phyloP scores from a whole-genome alignment of 2,888 invertebrate genomes.

The Drosophila siamana region DNA sequence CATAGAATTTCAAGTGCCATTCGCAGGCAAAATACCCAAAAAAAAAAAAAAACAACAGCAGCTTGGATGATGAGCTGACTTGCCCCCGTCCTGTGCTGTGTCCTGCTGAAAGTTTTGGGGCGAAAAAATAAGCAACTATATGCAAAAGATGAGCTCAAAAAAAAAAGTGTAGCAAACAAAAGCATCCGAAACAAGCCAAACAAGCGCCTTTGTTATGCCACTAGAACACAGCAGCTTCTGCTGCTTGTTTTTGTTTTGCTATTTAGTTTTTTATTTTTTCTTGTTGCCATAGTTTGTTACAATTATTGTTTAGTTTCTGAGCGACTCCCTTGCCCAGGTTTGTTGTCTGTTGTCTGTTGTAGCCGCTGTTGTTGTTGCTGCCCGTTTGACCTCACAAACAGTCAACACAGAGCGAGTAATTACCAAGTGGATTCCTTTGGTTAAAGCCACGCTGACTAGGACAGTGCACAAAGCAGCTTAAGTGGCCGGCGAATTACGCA shows the following conservation, averaged over 20 bases:
- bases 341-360: background rate
- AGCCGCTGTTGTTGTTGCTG: background rate
- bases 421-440: conserved; percentile 1
- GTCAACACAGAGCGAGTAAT: conserved; percentile 13
- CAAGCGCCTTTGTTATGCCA: conserved; percentile 49
- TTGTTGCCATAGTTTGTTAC: conserved; percentile 18
- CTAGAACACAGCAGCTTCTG: background rate
- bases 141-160: conserved; percentile 10
- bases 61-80: conserved; percentile 19
- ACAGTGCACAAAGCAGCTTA: conserved; percentile 1
- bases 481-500: background rate
- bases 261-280: conserved; percentile 1
- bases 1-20: conserved; percentile 69
- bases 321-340: background rate
- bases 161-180: conserved; percentile 58
- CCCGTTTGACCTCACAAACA: conserved; percentile 4
- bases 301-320: conserved; percentile 43
- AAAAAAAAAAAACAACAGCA: conserved; percentile 4
- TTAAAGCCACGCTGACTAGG: background rate
- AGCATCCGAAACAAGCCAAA: conserved; percentile 37
- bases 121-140: conserved; percentile 17
- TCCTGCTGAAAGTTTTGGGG: conserved; percentile 33
- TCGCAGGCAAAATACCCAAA: conserved; percentile 24
- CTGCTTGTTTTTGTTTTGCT: too few species aligned
- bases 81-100: conserved; percentile 23